These are phyloP conservation scores for Uria lomvia DNA, from an alignment of 2,113 vertebrate genomes.

Conservation along the genomic window DNA sequence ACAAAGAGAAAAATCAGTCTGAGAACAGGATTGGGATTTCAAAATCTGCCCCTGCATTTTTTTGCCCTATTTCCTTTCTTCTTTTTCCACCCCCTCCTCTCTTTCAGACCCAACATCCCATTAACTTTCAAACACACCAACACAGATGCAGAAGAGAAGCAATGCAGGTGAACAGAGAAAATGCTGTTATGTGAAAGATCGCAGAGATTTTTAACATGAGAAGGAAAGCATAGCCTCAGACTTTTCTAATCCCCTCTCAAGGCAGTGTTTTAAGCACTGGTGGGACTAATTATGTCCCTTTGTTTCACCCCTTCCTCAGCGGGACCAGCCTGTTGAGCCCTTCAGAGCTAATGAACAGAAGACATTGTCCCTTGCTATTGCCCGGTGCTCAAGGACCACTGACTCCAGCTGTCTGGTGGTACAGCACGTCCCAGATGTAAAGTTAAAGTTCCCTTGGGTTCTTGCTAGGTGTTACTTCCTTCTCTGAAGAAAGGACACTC, in stretches of 20 bases:
- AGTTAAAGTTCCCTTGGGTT: not conserved
- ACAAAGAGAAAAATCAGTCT: conserved; percentile 41
- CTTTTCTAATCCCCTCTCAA: not conserved
- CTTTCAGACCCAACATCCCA: not conserved
- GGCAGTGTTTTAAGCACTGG: not conserved
- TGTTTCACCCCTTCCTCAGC: not conserved
- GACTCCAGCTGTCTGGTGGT: not conserved
- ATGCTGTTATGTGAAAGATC: not conserved
- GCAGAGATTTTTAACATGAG: not conserved
- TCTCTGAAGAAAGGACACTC: not conserved
- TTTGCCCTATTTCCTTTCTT: not conserved
- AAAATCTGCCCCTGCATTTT: not conserved
- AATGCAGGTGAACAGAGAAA: not conserved
- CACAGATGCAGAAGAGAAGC: not conserved
- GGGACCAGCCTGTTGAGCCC: not conserved
- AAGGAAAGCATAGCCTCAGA: not conserved
- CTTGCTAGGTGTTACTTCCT: not conserved
- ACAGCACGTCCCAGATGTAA: not conserved
- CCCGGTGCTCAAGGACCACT: too few relatives aligned
- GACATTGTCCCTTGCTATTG: not conserved
- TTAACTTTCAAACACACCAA: not conserved
- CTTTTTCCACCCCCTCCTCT: not conserved
- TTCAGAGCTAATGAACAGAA: not conserved
- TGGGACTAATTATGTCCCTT: not conserved
- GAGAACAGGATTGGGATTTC: not conserved